Evolutionary conservation across 2,113 vertebrate genomes (phyloP).

Genomic region (Triplophysa siluroides): DNA sequence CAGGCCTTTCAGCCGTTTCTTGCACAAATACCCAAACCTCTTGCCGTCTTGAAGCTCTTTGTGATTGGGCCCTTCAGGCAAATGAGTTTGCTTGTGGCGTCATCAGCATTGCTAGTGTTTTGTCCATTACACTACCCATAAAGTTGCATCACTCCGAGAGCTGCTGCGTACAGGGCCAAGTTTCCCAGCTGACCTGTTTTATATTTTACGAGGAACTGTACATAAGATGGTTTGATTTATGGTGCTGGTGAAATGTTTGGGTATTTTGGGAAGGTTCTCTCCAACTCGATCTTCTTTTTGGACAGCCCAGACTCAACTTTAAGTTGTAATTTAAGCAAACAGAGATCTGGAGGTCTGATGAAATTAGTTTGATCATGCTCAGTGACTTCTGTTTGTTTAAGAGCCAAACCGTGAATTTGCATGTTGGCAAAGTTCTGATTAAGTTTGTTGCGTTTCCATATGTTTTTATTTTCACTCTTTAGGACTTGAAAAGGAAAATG

Average conservation of each 20-base stretch:
- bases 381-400: constrained; percentile 12
- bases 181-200: constrained; percentile 17
- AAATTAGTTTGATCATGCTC: neutral
- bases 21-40: neutral
- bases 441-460: neutral
- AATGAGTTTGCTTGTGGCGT: neutral
- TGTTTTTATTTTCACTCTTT: neutral
- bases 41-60: neutral
- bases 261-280: neutral
- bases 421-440: neutral
- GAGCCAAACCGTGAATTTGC: neutral
- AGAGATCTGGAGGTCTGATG: neutral
- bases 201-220: constrained; percentile 12
- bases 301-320: neutral
- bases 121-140: constrained; percentile 19
- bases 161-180: neutral
- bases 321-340: neutral
- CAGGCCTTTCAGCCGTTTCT: neutral
- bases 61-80: neutral
- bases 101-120: constrained; percentile 13
- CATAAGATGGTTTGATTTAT: constrained; percentile 32
- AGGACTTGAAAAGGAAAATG: neutral
- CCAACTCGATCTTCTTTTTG: constrained; percentile 1
- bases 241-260: neutral
- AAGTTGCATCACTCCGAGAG: constrained; percentile 16